A percentile compares a stretch with the other conserved stretches of the same genome.
phyloP scores from a whole-genome alignment of 1,140 invertebrate species.

The Samia ricini region DNA sequence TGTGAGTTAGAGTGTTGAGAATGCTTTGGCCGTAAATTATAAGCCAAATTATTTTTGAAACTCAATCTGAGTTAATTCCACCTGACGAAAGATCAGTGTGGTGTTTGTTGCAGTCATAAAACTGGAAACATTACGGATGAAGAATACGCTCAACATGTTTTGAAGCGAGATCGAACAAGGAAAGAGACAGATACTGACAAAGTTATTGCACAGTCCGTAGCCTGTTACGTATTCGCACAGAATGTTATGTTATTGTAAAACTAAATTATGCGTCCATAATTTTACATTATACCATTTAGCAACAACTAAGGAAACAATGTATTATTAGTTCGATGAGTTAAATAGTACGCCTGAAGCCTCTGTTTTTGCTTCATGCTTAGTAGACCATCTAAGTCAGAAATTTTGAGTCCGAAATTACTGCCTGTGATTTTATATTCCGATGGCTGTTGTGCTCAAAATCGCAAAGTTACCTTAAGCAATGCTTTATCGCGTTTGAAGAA shows the following conservation, averaged over 20 bases:
- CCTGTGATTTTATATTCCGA: constrained; percentile 29
- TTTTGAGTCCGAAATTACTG: constrained; percentile 20
- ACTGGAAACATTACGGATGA: constrained; percentile 41
- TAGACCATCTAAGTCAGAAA: constrained; percentile 18
- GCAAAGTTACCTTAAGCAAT: constrained; percentile 25
- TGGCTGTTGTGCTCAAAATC: constrained; percentile 29
- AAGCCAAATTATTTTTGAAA: constrained; percentile 35
- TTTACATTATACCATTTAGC: constrained; percentile 24
- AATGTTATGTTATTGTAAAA: constrained; percentile 57
- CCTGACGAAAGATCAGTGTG: constrained; percentile 58
- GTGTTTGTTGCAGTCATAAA: constrained; percentile 44
- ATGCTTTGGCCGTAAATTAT: constrained; percentile 19
- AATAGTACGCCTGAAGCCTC: constrained; percentile 19
- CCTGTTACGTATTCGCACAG: constrained; percentile 33
- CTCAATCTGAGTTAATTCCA: constrained; percentile 38
- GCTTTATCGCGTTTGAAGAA: constrained; percentile 22
- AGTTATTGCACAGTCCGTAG: constrained; percentile 34
- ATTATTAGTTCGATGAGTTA: constrained; percentile 28
- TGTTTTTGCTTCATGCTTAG: constrained; percentile 26
- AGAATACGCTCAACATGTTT: constrained; percentile 33
- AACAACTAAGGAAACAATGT: constrained; percentile 20
- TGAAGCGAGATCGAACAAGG: constrained; percentile 26
- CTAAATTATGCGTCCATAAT: constrained; percentile 45
- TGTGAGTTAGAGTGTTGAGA: constrained; percentile 18
- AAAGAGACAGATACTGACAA: constrained; percentile 27